Conservation (phyloP, 1,140 invertebrate genomes). For the Homarus americanus region DNA sequence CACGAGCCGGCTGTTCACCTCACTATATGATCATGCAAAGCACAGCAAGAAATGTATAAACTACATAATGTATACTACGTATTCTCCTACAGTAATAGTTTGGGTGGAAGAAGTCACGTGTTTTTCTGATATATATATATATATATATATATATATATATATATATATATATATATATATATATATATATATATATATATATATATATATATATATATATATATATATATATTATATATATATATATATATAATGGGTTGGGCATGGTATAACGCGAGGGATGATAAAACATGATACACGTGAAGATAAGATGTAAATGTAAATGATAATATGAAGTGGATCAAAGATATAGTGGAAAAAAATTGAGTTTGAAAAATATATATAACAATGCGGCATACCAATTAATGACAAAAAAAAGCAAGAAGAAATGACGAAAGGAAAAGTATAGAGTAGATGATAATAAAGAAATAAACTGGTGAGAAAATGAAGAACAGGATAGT, state of each 20-base stretch:
- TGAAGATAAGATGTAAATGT: neutral
- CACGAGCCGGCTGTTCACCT: neutral
- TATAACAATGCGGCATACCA: no score
- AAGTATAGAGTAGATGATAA: neutral
- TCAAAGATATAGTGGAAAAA: neutral
- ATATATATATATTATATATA: conserved; percentile 18
- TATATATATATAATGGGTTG: neutral
- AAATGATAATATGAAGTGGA: neutral
- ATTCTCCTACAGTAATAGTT: neutral
- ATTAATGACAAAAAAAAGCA: neutral
- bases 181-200: neutral
- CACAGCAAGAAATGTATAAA: neutral
- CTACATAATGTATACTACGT: neutral
- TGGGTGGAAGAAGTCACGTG: neutral
- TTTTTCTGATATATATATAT: neutral
- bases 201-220: conserved; percentile 25
- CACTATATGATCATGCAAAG: neutral
- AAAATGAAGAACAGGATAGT: neutral
- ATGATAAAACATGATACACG: neutral
- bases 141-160: conserved; percentile 11
- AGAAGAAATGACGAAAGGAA: no score
- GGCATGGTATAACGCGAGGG: neutral
- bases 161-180: neutral
- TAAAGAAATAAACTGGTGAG: neutral
- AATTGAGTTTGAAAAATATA: no score